Percentiles rank a stretch among this genome's conserved stretches.
phyloP scores from a whole-genome alignment of 2,113 vertebrate genomes.

The Hydrochoerus hydrochaeris region DNA sequence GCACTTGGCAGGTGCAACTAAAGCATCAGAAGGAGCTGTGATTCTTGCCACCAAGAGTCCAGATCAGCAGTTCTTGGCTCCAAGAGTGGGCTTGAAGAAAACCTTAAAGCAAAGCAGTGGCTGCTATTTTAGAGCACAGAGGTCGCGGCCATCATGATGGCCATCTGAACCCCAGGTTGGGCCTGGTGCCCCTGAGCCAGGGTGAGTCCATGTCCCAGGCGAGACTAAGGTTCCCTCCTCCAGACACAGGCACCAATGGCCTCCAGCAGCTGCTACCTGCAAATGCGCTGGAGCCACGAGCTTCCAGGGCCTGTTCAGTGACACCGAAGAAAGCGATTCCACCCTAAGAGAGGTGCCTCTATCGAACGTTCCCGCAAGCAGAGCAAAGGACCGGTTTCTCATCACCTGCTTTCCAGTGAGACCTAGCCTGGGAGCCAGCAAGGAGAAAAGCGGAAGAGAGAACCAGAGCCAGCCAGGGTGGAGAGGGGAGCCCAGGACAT shows the following conservation, averaged over 20 bases:
- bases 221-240: background rate
- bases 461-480: background rate
- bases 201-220: background rate
- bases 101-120: background rate
- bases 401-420: background rate
- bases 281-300: background rate
- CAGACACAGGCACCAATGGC: background rate
- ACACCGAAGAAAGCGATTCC: background rate
- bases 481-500: background rate
- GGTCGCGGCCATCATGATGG: background rate
- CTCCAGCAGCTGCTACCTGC: background rate
- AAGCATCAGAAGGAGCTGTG: background rate
- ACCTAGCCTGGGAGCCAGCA: background rate
- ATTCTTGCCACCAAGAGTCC: background rate
- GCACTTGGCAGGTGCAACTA: background rate
- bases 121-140: background rate
- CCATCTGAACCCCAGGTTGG: background rate
- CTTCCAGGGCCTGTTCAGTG: background rate
- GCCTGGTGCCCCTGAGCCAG: background rate
- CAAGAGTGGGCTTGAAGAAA: background rate
- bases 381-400: background rate
- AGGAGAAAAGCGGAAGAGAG: background rate
- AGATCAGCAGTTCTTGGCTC: background rate
- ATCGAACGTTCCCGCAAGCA: background rate
- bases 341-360: background rate